Percentiles rank a stretch among this genome's conserved stretches.
phyloP scores from a whole-genome alignment of 2,113 vertebrate genomes.

The Anarrhichthys ocellatus region DNA sequence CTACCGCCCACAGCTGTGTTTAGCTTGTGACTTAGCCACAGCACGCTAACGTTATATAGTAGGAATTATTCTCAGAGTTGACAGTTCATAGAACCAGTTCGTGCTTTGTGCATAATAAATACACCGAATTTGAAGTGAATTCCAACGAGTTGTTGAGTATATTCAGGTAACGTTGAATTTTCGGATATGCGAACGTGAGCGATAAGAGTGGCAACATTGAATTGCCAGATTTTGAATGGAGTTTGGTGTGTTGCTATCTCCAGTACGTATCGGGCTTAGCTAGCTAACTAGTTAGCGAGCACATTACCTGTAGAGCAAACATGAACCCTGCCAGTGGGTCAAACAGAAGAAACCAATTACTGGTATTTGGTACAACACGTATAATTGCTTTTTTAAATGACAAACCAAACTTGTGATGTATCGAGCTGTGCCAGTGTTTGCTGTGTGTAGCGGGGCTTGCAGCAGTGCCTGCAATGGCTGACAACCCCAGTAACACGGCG shows the following conservation, averaged over 20 bases:
- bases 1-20: slow-evolving; percentile 56
- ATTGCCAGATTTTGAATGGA: slow-evolving; percentile 48
- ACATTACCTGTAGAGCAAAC: slow-evolving; percentile 60
- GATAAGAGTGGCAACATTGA: neutral
- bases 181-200: neutral
- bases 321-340: neutral
- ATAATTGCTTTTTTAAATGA: neutral
- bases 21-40: slow-evolving; percentile 1
- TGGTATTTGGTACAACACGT: neutral
- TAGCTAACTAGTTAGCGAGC: slow-evolving; percentile 61
- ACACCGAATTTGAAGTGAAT: neutral
- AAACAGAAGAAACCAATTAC: neutral
- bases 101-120: too few species aligned
- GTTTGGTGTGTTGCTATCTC: slow-evolving; percentile 39
- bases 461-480: slow-evolving; percentile 60
- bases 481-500: slow-evolving; percentile 35
- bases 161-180: neutral
- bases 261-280: slow-evolving; percentile 33
- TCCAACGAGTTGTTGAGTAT: rapidly evolving
- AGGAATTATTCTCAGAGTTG: slow-evolving; percentile 17
- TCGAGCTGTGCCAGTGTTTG: neutral
- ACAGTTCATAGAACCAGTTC: neutral
- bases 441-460: slow-evolving; percentile 16
- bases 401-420: neutral
- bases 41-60: neutral